These are phyloP conservation scores for Syrrhaptes paradoxus DNA, from an alignment of 2,113 vertebrate genomes.

Conservation along the genomic window DNA sequence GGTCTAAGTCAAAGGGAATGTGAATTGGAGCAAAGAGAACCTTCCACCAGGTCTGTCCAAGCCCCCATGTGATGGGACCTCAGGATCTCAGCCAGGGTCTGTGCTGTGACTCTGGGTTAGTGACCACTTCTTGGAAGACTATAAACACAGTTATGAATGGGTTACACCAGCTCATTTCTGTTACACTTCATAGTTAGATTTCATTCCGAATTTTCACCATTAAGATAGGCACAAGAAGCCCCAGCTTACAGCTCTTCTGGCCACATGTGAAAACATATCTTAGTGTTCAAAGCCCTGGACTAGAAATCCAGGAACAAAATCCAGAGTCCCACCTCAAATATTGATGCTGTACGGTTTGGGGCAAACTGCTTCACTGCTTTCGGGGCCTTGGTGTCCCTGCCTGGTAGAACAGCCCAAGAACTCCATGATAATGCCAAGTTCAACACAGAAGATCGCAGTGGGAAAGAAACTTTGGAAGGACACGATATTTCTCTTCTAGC, in stretches of 20 bases:
- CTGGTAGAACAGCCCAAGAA: neutral
- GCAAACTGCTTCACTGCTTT: neutral
- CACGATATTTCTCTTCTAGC: neutral
- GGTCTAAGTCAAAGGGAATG: neutral
- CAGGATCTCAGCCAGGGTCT: neutral
- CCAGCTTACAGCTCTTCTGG: neutral
- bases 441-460: slow-evolving; percentile 3
- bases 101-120: neutral
- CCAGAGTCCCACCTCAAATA: neutral
- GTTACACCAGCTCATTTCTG: neutral
- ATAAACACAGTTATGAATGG: neutral
- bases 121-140: neutral
- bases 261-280: neutral
- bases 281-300: neutral
- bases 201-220: neutral
- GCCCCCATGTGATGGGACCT: neutral
- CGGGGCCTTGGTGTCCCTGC: neutral
- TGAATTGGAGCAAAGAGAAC: slow-evolving; percentile 42
- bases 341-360: neutral
- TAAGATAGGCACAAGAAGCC: neutral
- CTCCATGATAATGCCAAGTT: neutral
- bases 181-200: neutral
- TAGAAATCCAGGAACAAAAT: neutral
- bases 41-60: neutral
- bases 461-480: neutral